Conservation (phyloP, 1,140 invertebrate species). For the Polyergus mexicanus region DNA sequence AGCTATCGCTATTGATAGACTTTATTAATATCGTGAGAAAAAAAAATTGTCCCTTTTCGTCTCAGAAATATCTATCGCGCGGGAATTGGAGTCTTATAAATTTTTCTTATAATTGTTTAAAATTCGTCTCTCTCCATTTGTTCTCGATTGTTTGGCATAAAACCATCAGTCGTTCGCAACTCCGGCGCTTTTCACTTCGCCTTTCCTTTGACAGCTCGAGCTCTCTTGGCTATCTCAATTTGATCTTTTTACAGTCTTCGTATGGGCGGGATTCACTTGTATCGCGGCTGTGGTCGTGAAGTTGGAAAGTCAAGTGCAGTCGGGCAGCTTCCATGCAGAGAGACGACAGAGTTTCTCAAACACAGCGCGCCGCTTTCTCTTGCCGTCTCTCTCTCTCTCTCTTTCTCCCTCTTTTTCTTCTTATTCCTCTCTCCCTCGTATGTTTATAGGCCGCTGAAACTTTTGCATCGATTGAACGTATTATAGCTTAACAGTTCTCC, state of each 20-base stretch:
- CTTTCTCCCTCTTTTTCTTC: too few relatives aligned
- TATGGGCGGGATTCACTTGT: constrained; percentile 66
- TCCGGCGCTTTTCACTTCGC: constrained; percentile 45
- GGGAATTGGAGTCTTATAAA: background rate
- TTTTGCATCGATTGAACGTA: constrained; percentile 61
- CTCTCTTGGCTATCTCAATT: constrained; percentile 63
- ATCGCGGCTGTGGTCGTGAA: constrained; percentile 66
- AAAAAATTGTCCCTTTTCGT: too few relatives aligned
- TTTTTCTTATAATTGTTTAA: background rate
- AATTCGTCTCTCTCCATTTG: constrained; percentile 22
- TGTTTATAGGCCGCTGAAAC: constrained; percentile 63
- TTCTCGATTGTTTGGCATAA: background rate
- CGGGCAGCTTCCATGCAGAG: constrained; percentile 66
- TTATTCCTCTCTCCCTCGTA: constrained; percentile 15
- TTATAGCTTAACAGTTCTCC: constrained; percentile 64
- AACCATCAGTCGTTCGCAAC: constrained; percentile 13
- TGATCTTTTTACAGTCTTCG: constrained; percentile 64
- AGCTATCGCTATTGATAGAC: too few relatives aligned
- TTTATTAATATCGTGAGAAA: background rate
- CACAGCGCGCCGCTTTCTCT: constrained; percentile 47
- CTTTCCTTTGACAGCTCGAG: constrained; percentile 47
- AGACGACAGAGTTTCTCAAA: constrained; percentile 75
- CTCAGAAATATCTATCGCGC: background rate
- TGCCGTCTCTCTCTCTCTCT: background rate
- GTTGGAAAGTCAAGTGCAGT: constrained; percentile 76